Percentiles rank a stretch among this genome's conserved stretches.
These are phyloP conservation scores for Myotis davidii DNA, from an alignment of 2,113 vertebrate genomes.

Conservation along the genomic window DNA sequence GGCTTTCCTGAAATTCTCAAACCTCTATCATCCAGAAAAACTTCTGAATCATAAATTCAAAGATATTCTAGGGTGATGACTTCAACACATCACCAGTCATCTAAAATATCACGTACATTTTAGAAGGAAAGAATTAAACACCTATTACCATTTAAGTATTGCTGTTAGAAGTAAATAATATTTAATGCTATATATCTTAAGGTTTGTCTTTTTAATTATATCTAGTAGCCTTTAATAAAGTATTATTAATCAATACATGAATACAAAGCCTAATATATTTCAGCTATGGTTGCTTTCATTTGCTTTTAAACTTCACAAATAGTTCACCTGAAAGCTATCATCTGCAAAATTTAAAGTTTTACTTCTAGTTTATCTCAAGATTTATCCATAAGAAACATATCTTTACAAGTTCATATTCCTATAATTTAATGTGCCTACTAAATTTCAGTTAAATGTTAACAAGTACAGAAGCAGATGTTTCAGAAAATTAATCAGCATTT, in stretches of 20 bases:
- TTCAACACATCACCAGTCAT: not conserved
- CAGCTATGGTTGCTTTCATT: not conserved
- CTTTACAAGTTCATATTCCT: not conserved
- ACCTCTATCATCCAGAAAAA: not conserved
- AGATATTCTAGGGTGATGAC: not conserved
- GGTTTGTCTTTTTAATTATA: not conserved
- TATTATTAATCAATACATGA: not conserved
- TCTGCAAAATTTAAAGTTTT: not conserved
- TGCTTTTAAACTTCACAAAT: constrained; percentile 2
- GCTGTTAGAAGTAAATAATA: constrained; percentile 4
- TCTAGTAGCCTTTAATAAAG: not conserved
- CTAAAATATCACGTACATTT: not conserved
- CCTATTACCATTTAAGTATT: not conserved
- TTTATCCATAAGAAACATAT: not conserved
- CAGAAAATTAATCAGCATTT: not conserved
- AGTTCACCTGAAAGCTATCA: not conserved
- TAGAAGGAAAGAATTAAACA: not conserved
- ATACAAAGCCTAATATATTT: not conserved
- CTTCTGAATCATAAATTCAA: not conserved
- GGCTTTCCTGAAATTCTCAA: not conserved
- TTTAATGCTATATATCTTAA: not conserved
- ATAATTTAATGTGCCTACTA: not conserved
- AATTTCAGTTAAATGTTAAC: constrained; percentile 17
- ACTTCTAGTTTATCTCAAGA: not conserved
- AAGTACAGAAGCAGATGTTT: not conserved